Percentiles rank a stretch among this genome's conserved stretches.
Evolutionary conservation across 2,113 vertebrate species (phyloP).

Genomic region (Leptobrachium ailaonicum): DNA sequence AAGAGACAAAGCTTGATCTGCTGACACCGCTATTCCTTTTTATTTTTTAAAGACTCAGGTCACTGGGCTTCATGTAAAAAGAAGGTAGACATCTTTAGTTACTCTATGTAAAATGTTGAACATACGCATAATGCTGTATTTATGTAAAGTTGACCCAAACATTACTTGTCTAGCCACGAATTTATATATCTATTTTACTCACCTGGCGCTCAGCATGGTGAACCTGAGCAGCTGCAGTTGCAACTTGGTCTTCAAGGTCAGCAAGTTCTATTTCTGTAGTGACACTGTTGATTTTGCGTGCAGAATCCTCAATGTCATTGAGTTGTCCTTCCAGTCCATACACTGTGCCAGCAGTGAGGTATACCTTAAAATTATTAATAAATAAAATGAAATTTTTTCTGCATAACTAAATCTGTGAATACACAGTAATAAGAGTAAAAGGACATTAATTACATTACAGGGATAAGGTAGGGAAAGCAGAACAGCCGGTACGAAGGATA

Average conservation of each 20-base stretch:
- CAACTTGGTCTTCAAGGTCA: conserved; percentile 91
- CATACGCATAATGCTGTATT: too few relatives aligned
- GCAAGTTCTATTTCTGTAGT: conserved; percentile 84
- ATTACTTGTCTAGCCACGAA: too few relatives aligned
- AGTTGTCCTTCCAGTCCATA: conserved; percentile 90
- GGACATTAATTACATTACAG: too few relatives aligned
- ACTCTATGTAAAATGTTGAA: too few relatives aligned
- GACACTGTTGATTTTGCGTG: conserved; percentile 80
- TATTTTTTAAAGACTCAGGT: too few relatives aligned
- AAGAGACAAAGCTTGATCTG: too few relatives aligned
- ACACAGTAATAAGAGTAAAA: neutral
- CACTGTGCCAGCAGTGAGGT: conserved; percentile 87
- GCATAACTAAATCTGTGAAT: neutral
- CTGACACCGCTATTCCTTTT: too few relatives aligned
- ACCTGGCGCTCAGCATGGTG: conserved; percentile 95
- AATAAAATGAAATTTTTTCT: neutral
- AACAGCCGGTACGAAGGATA: too few relatives aligned
- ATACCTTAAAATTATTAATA: conserved; percentile 72
- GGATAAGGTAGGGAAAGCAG: too few relatives aligned
- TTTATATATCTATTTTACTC: conserved; percentile 25
- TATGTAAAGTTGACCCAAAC: too few relatives aligned
- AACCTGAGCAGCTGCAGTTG: conserved; percentile 89
- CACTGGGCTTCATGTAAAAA: too few relatives aligned
- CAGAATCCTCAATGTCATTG: conserved; percentile 81
- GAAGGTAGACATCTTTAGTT: too few relatives aligned